Evolutionary conservation across 2,113 vertebrate genomes (phyloP).

Genomic region (Tapirus terrestris): DNA sequence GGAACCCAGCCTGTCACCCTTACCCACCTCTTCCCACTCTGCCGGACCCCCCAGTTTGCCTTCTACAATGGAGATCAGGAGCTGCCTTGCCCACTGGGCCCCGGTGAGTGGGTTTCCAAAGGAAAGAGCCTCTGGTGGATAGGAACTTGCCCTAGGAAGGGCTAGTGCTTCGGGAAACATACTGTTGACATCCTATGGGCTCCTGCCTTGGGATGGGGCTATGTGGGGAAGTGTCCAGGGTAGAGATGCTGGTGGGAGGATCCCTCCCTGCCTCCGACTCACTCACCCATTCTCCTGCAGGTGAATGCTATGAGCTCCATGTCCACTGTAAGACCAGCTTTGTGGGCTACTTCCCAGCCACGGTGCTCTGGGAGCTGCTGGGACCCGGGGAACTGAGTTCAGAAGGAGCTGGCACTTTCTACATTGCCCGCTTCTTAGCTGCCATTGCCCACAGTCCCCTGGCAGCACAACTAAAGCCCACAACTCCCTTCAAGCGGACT

Average conservation of each 20-base stretch:
- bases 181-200: neutral
- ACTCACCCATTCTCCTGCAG: constrained; percentile 77
- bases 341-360: constrained; percentile 87
- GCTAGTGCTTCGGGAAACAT: neutral
- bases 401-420: constrained; percentile 83
- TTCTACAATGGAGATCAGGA: constrained; percentile 75
- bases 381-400: neutral
- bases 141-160: neutral
- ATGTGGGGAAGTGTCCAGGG: neutral
- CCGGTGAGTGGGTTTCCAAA: constrained; percentile 85
- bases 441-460: constrained; percentile 84
- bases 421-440: constrained; percentile 90
- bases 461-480: constrained; percentile 88
- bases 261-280: neutral
- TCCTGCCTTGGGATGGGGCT: neutral
- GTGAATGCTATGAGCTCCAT: constrained; percentile 84
- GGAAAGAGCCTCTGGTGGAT: neutral
- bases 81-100: constrained; percentile 81
- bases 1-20: constrained; percentile 85
- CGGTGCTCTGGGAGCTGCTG: constrained; percentile 79
- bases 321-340: constrained; percentile 82
- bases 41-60: constrained; percentile 71
- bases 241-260: no score
- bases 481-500: constrained; percentile 84
- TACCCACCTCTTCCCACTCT: constrained; percentile 82